Evolutionary conservation across 2,113 vertebrate genomes (phyloP).

Genomic region (Sapajus apella): DNA sequence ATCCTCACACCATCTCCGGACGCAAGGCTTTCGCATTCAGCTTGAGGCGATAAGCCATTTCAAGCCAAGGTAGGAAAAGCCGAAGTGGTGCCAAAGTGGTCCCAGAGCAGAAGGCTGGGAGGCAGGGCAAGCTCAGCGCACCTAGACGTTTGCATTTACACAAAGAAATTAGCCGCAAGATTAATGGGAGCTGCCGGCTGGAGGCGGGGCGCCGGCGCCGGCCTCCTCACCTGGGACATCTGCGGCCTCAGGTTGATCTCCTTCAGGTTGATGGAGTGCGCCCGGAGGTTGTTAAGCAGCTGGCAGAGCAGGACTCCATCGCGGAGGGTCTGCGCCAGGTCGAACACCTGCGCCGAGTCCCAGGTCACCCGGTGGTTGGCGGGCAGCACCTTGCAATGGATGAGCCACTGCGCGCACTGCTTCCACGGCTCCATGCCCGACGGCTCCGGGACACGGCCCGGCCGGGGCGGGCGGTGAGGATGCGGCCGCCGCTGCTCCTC

Average conservation of each 20-base stretch:
- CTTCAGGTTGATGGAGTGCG: slow-evolving; percentile 94
- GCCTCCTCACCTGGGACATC: slow-evolving; percentile 94
- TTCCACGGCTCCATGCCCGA: slow-evolving; percentile 94
- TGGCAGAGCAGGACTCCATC: slow-evolving; percentile 97
- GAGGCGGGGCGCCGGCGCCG: slow-evolving; percentile 23
- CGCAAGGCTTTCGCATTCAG: neutral
- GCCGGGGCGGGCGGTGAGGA: neutral
- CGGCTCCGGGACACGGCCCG: slow-evolving; percentile 35
- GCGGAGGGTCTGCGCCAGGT: slow-evolving; percentile 96
- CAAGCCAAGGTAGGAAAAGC: neutral
- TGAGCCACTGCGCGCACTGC: slow-evolving; percentile 96
- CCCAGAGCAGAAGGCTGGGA: neutral
- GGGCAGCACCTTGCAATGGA: slow-evolving; percentile 96
- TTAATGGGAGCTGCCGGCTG: slow-evolving; percentile 48
- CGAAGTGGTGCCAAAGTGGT: neutral
- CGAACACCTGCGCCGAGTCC: slow-evolving; percentile 97
- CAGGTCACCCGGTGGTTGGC: slow-evolving; percentile 95
- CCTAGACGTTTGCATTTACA: slow-evolving; percentile 71
- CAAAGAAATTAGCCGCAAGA: slow-evolving; percentile 77
- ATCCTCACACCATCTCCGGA: neutral
- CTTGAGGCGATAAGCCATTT: neutral
- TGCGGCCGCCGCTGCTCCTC: neutral
- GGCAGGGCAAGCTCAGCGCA: neutral
- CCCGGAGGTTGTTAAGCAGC: slow-evolving; percentile 95
- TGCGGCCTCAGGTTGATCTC: slow-evolving; percentile 97